Evolutionary conservation across 2,113 vertebrate genomes (phyloP).

Genomic region (Calonectris borealis): DNA sequence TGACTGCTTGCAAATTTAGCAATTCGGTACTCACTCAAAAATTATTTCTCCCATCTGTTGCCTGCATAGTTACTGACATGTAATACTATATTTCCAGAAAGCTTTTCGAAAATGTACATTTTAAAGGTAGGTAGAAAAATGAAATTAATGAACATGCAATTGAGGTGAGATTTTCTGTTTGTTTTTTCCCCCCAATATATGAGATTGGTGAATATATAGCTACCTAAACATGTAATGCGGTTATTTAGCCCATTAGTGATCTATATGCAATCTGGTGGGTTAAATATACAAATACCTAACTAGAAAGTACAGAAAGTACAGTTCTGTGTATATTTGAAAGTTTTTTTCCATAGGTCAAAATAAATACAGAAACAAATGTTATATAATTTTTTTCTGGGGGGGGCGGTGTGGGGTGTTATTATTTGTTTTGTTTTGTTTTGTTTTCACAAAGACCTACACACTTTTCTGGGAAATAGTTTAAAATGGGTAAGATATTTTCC

Average conservation of each 20-base stretch:
- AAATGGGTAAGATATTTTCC: not conserved
- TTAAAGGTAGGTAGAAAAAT: not conserved
- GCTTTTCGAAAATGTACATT: not conserved
- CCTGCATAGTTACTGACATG: not conserved
- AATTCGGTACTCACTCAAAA: not conserved
- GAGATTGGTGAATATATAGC: not conserved
- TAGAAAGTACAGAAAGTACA: not conserved
- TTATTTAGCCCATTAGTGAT: not conserved
- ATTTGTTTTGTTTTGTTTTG: not conserved
- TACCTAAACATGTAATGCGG: not conserved
- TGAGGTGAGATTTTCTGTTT: not conserved
- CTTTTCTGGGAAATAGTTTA: not conserved
- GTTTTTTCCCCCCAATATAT: accelerated
- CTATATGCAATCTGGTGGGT: not conserved
- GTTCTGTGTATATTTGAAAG: not conserved
- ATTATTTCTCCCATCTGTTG: not conserved
- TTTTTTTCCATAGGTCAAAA: not conserved
- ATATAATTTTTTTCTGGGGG: not conserved
- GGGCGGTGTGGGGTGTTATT: too few relatives aligned
- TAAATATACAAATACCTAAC: not conserved
- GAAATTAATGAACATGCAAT: not conserved
- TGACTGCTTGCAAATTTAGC: not conserved
- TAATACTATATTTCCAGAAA: not conserved
- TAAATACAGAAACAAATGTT: not conserved
- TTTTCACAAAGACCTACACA: not conserved